Evolutionary conservation across 23 tunicate genomes (phyloP).

Genomic region (Oikopleura dioica): DNA sequence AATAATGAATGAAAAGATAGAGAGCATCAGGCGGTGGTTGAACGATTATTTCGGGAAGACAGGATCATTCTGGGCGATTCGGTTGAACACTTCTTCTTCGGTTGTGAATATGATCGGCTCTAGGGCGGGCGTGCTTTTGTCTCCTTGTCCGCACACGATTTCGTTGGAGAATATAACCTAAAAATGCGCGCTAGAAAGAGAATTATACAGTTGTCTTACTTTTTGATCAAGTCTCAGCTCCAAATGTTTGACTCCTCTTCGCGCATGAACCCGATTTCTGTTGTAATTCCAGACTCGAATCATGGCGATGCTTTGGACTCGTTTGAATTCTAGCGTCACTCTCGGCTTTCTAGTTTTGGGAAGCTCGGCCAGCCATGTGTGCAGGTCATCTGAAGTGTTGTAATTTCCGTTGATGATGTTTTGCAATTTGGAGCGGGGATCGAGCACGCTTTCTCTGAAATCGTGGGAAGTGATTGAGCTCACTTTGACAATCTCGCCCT

Average conservation of each 20-base stretch:
- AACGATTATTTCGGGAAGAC: constrained; percentile 14
- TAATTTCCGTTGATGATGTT: constrained; percentile 48
- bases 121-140: too few relatives aligned
- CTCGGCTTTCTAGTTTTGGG: constrained; percentile 23
- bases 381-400: constrained; percentile 47
- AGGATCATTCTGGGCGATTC: constrained; percentile 36
- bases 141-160: neutral
- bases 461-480: neutral
- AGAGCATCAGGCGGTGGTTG: too few relatives aligned
- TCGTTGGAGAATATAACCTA: neutral
- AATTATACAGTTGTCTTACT: too few relatives aligned
- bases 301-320: constrained; percentile 25
- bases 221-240: constrained; percentile 26
- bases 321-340: constrained; percentile 21
- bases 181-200: too few relatives aligned
- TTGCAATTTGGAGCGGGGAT: constrained; percentile 27
- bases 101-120: constrained; percentile 52
- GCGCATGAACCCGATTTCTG: constrained; percentile 54
- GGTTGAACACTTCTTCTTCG: constrained; percentile 46
- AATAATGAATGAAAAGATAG: too few relatives aligned
- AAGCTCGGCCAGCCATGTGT: constrained; percentile 55
- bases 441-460: constrained; percentile 33
- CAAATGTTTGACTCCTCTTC: constrained; percentile 34
- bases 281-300: constrained; percentile 80
- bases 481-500: constrained; percentile 28